These are phyloP conservation scores for Ictidomys tridecemlineatus DNA, from an alignment of 2,113 vertebrate genomes.

Conservation along the genomic window DNA sequence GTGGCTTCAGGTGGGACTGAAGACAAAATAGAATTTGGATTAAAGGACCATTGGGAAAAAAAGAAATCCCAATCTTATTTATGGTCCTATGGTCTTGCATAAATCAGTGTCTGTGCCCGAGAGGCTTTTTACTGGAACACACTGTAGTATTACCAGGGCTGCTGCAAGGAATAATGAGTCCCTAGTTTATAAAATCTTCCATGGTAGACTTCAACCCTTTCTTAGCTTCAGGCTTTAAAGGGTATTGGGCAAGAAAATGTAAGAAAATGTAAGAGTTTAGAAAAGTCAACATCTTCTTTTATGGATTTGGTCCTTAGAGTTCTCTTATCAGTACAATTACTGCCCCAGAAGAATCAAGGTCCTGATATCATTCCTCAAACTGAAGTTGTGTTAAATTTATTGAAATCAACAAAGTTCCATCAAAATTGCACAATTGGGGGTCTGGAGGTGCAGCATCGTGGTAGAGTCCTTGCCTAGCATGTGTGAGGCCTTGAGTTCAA, in stretches of 20 bases:
- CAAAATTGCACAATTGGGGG: not conserved
- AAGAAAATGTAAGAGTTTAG: not conserved
- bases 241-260: not conserved
- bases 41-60: conserved; percentile 6
- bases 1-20: not conserved
- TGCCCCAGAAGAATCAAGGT: not conserved
- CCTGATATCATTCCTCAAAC: not conserved
- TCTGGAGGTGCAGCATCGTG: not conserved
- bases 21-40: conserved; percentile 27
- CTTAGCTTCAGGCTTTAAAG: not conserved
- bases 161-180: not conserved
- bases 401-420: not conserved
- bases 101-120: conserved; percentile 5
- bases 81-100: not conserved
- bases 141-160: not conserved
- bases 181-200: not conserved
- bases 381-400: not conserved
- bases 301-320: not conserved
- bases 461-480: not conserved
- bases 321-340: not conserved
- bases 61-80: conserved; percentile 17
- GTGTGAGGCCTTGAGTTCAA: not conserved
- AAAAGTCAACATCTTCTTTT: conserved; percentile 7
- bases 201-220: not conserved
- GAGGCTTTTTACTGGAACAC: conserved; percentile 11